Conservation (phyloP, 35 echinoderm and acorn worm genomes). For the Ptychodera flava region DNA sequence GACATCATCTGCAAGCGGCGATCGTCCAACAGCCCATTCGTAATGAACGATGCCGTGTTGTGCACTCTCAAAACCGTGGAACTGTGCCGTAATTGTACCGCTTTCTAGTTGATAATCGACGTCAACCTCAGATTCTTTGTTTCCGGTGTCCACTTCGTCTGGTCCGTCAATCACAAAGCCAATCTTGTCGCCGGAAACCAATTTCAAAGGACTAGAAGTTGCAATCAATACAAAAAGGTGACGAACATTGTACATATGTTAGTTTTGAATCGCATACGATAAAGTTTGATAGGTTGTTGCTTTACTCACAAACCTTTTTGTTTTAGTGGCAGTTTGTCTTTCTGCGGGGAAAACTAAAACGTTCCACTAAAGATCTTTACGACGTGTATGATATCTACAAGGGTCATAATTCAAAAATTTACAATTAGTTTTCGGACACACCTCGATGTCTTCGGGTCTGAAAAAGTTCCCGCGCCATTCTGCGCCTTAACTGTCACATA, state of each 20-base stretch:
- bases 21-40: constrained; percentile 46
- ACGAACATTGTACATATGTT: too few relatives aligned
- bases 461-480: constrained; percentile 43
- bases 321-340: too few relatives aligned
- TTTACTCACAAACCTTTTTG: too few relatives aligned
- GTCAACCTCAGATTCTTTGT: not conserved
- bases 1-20: constrained; percentile 24
- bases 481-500: constrained; percentile 34
- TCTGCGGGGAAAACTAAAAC: too few relatives aligned
- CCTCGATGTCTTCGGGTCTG: not conserved
- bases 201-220: not conserved
- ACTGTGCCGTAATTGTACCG: constrained; percentile 16
- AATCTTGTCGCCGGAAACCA: not conserved
- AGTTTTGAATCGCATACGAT: too few relatives aligned
- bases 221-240: too few relatives aligned
- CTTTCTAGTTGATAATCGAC: constrained; percentile 23
- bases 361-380: too few relatives aligned
- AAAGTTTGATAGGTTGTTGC: too few relatives aligned
- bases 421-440: too few relatives aligned
- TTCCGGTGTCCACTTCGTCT: not conserved
- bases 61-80: constrained; percentile 46
- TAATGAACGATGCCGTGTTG: constrained; percentile 29
- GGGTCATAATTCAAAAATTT: too few relatives aligned
- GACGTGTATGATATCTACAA: too few relatives aligned
- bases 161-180: constrained; percentile 38